Percentiles rank a stretch among this genome's conserved stretches.
These are phyloP conservation scores for Dichetophora obliterata DNA, from an alignment of 2,888 invertebrate genomes.

Conservation along the genomic window DNA sequence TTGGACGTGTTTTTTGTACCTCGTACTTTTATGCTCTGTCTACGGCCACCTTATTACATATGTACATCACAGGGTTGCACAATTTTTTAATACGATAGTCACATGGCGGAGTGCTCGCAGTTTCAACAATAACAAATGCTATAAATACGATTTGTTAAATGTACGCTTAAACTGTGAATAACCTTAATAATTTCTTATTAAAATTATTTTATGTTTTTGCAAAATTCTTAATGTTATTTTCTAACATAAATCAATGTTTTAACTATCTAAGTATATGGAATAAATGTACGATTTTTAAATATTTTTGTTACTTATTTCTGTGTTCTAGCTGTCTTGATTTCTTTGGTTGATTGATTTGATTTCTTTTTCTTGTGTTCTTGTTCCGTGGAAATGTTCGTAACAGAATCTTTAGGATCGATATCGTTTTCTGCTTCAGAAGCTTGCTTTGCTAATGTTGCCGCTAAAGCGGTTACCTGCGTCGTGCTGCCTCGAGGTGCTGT, in stretches of 20 bases:
- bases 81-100: too few relatives aligned
- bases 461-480: slow-evolving; percentile 29
- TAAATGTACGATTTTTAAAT: background rate
- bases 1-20: too few relatives aligned
- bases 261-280: background rate
- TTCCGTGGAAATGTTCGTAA: slow-evolving; percentile 26
- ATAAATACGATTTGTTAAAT: too few relatives aligned
- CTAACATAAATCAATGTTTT: background rate
- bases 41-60: too few relatives aligned
- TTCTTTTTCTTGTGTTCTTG: background rate
- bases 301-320: background rate
- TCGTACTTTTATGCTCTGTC: too few relatives aligned
- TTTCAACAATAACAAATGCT: too few relatives aligned
- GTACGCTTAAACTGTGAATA: too few relatives aligned
- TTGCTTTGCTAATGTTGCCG: slow-evolving; percentile 32
- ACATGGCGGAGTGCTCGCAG: too few relatives aligned
- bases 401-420: slow-evolving; percentile 51
- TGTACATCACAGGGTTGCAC: too few relatives aligned
- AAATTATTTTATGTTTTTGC: background rate
- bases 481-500: slow-evolving; percentile 33
- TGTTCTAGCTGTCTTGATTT: background rate
- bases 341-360: background rate
- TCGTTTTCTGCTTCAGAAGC: slow-evolving; percentile 45
- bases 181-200: too few relatives aligned
- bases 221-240: background rate